Conservation (phyloP, 2,797 vertebrate species). For the Tarsius wallacei region DNA sequence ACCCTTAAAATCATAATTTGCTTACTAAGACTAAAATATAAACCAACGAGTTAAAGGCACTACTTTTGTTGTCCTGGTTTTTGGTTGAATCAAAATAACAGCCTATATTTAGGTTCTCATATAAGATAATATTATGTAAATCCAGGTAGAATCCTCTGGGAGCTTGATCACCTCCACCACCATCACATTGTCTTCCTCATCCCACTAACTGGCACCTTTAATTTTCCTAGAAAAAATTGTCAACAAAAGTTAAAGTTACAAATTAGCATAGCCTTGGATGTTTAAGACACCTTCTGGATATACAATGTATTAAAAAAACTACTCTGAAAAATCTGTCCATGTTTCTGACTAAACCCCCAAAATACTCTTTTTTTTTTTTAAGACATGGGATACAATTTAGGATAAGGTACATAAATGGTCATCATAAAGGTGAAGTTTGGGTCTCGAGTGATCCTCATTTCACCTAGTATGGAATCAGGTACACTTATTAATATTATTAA, state of each 20-base stretch:
- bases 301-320: not conserved
- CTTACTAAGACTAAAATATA: slow-evolving; percentile 3
- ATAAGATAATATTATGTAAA: not conserved
- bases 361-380: too few species aligned
- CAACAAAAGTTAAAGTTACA: not conserved
- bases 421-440: too few species aligned
- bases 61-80: not conserved
- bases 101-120: not conserved
- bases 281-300: not conserved
- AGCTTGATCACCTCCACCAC: not conserved
- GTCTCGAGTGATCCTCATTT: too few species aligned
- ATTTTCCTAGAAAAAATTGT: not conserved
- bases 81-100: slow-evolving; percentile 39
- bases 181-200: not conserved
- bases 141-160: not conserved
- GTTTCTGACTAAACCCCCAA: not conserved
- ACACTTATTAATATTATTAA: too few species aligned
- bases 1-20: not conserved
- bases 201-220: not conserved
- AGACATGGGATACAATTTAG: too few species aligned
- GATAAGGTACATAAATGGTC: too few species aligned
- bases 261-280: not conserved
- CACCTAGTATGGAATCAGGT: too few species aligned
- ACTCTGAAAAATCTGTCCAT: not conserved
- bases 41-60: not conserved